These are phyloP conservation scores for Drosophila mettleri DNA, from an alignment of 2,888 invertebrate genomes.

Conservation along the genomic window DNA sequence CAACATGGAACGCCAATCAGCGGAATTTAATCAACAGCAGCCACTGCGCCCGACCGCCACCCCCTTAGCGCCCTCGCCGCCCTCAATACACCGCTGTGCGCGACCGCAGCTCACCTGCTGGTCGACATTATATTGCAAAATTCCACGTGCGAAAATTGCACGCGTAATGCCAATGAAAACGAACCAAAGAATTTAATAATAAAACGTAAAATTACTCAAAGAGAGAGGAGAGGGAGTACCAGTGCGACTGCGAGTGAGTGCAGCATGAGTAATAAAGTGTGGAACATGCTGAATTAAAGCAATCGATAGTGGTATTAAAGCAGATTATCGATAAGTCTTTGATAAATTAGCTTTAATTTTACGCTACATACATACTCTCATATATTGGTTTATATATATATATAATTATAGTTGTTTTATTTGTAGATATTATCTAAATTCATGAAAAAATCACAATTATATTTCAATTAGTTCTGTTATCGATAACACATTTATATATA, in stretches of 20 bases:
- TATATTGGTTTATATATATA: no score
- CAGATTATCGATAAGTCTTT: background rate
- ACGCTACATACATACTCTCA: no score
- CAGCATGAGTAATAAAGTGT: background rate
- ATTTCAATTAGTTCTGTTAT: no score
- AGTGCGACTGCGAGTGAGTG: background rate
- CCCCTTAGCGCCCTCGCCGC: background rate
- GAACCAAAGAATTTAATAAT: constrained; percentile 68
- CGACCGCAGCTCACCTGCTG: constrained; percentile 10
- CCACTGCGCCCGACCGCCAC: constrained; percentile 6
- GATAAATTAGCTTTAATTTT: no score
- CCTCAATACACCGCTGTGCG: background rate
- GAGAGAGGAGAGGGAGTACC: no score
- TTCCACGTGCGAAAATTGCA: constrained; percentile 74
- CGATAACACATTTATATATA: no score
- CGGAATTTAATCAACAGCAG: constrained; percentile 74
- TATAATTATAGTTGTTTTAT: no score
- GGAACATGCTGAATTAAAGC: constrained; percentile 9
- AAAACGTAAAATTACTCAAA: constrained; percentile 30
- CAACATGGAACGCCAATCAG: constrained; percentile 65
- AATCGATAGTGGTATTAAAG: background rate
- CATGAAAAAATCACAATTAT: no score
- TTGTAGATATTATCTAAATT: no score
- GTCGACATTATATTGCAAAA: constrained; percentile 70
- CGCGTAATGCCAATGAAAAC: constrained; percentile 69